Percentiles rank a stretch among this genome's conserved stretches.
These are phyloP conservation scores for Drosophila nikananu DNA, from an alignment of 1,140 invertebrate species.

Conservation along the genomic window DNA sequence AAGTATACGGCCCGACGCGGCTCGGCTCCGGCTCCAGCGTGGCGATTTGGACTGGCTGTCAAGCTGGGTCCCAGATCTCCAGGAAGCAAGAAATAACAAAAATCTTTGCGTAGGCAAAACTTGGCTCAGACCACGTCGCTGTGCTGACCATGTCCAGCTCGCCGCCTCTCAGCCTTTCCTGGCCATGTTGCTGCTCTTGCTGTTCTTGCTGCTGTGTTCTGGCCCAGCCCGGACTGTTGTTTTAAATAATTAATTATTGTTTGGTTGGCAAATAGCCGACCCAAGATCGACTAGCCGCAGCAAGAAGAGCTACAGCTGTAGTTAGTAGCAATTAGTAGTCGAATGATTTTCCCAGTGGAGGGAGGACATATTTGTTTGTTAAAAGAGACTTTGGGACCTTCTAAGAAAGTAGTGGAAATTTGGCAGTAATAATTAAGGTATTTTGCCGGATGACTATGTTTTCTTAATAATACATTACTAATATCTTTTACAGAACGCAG, in stretches of 20 bases:
- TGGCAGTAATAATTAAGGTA: neutral
- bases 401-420: neutral
- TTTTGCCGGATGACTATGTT: too few relatives aligned
- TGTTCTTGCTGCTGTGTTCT: slow-evolving; percentile 29
- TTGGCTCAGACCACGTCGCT: slow-evolving; percentile 61
- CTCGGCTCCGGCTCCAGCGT: neutral
- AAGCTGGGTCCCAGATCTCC: slow-evolving; percentile 63
- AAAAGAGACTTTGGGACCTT: neutral
- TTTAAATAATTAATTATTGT: slow-evolving; percentile 84
- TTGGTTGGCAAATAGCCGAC: slow-evolving; percentile 70
- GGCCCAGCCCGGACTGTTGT: slow-evolving; percentile 44
- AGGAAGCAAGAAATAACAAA: slow-evolving; percentile 64
- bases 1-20: slow-evolving; percentile 37
- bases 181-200: slow-evolving; percentile 6
- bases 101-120: slow-evolving; percentile 83
- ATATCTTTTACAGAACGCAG: too few relatives aligned
- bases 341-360: slow-evolving; percentile 30
- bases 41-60: slow-evolving; percentile 43
- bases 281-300: slow-evolving; percentile 52
- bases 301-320: slow-evolving; percentile 8
- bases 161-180: slow-evolving; percentile 34
- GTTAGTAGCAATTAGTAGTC: slow-evolving; percentile 47
- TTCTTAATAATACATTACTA: too few relatives aligned
- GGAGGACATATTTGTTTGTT: neutral
- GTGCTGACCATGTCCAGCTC: slow-evolving; percentile 36